A percentile compares a stretch with the other conserved stretches of the same genome.
phyloP scores from a whole-genome alignment of 1,140 invertebrate species.

The Conus betulinus region DNA sequence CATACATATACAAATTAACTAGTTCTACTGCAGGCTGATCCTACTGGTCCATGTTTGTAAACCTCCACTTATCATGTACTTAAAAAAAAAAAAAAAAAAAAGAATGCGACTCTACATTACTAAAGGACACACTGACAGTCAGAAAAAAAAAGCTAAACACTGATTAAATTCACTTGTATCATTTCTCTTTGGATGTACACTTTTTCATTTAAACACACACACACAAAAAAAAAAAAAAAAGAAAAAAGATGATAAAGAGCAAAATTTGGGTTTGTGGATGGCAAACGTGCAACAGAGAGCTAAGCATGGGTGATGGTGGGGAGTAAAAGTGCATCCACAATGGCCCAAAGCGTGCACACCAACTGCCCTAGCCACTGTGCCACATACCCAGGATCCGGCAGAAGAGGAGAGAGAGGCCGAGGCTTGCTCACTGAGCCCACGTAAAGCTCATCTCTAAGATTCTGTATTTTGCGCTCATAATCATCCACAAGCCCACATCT shows the following conservation, averaged over 20 bases:
- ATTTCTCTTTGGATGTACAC: no score
- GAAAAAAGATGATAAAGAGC: no score
- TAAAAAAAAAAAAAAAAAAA: constrained; percentile 8
- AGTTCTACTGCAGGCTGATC: no score
- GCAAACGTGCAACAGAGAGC: no score
- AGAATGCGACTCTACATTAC: background rate
- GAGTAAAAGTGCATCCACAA: background rate
- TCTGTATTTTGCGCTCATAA: constrained; percentile 71
- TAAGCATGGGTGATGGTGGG: no score
- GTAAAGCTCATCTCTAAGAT: constrained; percentile 68
- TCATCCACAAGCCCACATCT: constrained; percentile 64
- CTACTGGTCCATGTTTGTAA: no score
- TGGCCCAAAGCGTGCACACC: background rate
- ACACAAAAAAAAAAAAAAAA: no score
- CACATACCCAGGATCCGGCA: constrained; percentile 1
- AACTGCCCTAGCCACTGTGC: background rate
- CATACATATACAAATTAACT: no score
- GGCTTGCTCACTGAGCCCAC: constrained; percentile 56
- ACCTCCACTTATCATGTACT: background rate
- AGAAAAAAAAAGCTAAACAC: background rate
- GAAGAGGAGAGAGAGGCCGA: constrained; percentile 6
- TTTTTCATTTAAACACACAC: no score
- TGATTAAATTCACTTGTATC: no score
- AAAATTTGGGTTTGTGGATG: no score
- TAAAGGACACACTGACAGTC: background rate